These are phyloP conservation scores for Prionace glauca DNA, from an alignment of 2,797 vertebrate genomes.

Conservation along the genomic window DNA sequence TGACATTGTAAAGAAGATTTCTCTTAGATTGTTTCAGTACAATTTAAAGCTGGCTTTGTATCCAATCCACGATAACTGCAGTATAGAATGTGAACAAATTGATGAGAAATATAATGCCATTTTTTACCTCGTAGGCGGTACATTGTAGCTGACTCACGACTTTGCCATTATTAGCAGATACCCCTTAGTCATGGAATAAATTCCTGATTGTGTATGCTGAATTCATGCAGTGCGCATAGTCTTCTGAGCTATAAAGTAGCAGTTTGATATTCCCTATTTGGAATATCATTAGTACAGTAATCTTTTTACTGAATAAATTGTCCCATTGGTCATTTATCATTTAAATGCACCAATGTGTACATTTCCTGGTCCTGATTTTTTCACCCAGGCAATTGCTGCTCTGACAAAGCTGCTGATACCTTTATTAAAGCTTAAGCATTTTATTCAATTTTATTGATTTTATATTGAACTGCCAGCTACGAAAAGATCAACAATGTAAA, in stretches of 20 bases:
- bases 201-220: neutral
- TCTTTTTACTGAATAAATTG: too few species aligned
- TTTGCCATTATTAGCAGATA: neutral
- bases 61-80: neutral
- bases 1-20: neutral
- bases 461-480: neutral
- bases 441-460: neutral
- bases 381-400: neutral
- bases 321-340: neutral
- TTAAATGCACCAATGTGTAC: neutral
- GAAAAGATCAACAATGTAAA: neutral
- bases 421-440: conserved; percentile 9
- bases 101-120: neutral
- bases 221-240: neutral
- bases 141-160: neutral
- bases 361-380: neutral
- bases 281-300: conserved; percentile 4
- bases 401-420: neutral
- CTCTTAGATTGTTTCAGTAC: neutral
- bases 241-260: neutral
- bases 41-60: neutral
- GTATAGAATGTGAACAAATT: neutral
- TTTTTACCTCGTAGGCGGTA: neutral
- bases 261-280: neutral
- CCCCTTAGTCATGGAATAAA: neutral